phyloP scores from a whole-genome alignment of 2,113 vertebrate genomes.

The Cinclus cinclus region DNA sequence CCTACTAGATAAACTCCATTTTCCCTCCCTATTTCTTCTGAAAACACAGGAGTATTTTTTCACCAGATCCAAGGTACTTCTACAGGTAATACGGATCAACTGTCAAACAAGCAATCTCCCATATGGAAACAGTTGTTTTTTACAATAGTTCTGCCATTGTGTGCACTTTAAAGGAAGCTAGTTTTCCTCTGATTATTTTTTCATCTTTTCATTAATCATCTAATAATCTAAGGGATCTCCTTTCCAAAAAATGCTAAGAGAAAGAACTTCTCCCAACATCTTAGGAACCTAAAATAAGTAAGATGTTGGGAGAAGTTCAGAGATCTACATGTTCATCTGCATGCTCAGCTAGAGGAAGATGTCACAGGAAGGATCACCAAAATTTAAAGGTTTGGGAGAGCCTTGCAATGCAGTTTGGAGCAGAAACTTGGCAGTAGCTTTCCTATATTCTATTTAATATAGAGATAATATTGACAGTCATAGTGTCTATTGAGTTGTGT shows the following conservation, averaged over 20 bases:
- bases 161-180: not conserved
- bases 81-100: not conserved
- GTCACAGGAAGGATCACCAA: not conserved
- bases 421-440: not conserved
- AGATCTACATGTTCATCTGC: not conserved
- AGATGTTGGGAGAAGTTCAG: not conserved
- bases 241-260: not conserved
- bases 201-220: not conserved
- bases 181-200: not conserved
- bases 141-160: not conserved
- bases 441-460: not conserved
- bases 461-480: not conserved
- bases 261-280: not conserved
- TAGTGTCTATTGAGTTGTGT: not conserved
- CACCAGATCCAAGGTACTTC: not conserved
- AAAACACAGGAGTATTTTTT: not conserved
- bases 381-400: not conserved
- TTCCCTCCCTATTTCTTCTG: not conserved
- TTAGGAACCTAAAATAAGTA: too few species aligned
- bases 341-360: not conserved
- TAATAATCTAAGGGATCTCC: not conserved
- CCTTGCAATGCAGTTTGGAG: not conserved
- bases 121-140: not conserved
- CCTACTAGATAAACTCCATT: not conserved
- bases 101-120: rapidly evolving